These are phyloP conservation scores for Diloba caeruleocephala DNA, from an alignment of 2,888 invertebrate species.

Conservation along the genomic window DNA sequence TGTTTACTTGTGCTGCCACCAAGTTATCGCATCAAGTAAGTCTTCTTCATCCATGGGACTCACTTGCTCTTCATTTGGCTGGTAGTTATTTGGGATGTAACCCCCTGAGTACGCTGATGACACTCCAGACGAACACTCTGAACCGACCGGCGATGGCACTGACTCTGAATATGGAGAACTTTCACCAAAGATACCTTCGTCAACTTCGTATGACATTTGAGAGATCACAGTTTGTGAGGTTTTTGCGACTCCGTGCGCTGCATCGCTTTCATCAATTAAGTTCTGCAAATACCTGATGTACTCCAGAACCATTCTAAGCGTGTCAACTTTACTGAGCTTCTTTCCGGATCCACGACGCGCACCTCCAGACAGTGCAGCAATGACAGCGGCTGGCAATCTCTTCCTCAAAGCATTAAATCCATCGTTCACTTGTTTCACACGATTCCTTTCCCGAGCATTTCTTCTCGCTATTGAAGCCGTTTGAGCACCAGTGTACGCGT, in stretches of 20 bases:
- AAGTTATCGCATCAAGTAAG: conserved; percentile 94
- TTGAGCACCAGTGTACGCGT: conserved; percentile 89
- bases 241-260: conserved; percentile 74
- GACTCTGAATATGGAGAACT: conserved; percentile 83
- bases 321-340: conserved; percentile 97
- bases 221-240: conserved; percentile 50
- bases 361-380: conserved; percentile 90
- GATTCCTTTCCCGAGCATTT: conserved; percentile 98
- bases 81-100: conserved; percentile 59
- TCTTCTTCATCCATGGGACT: conserved; percentile 95
- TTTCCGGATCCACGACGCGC: conserved; percentile 93
- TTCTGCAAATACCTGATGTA: conserved; percentile 95
- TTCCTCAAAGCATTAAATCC: conserved; percentile 96
- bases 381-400: conserved; percentile 94
- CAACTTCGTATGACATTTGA: conserved; percentile 63
- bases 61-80: conserved; percentile 78
- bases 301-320: conserved; percentile 95
- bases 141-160: conserved; percentile 92
- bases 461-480: conserved; percentile 95
- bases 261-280: conserved; percentile 92
- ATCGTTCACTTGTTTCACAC: conserved; percentile 98
- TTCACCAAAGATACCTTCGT: conserved; percentile 78
- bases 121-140: conserved; percentile 90
- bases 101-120: conserved; percentile 76
- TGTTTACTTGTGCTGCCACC: conserved; percentile 92